Evolutionary conservation across 2,113 vertebrate genomes (phyloP), one percentile per base, ranked within the genome.

Genomic region (Eupsittula cactorum): DNA sequence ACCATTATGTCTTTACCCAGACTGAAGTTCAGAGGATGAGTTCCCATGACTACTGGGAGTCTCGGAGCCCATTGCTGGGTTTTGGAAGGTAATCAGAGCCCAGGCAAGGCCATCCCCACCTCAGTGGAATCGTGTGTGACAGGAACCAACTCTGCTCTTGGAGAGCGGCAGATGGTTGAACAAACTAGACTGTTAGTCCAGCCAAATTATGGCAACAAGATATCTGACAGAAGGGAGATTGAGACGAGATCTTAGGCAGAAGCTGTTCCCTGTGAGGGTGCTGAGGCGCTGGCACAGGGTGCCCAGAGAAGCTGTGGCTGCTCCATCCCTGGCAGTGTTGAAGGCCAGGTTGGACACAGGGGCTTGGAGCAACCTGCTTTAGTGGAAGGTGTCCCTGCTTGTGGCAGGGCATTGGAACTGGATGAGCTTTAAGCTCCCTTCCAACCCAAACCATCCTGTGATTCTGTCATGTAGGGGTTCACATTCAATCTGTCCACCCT

Each of bases 191-290:
- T 2, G 31, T 93, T 97, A 97, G 97, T 96, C 96, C 97, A 96
- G 86, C 93, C 92, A 90, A 97, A 97, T 96, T 96, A 97, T 6
- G 41, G 96, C 96, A 98, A 96, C 93, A 95, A 97, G 95, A 91
- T 91, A 88, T 87, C 97, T 44, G 7, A 9, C 13, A 59, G 33
- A n/a, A 13, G 13, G 4, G 13, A 59, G 55, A 59, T 1, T 23
- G 20, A 59, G 55, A 5, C 23, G 20, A n/a, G 33, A 0, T 23
- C 13, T n/a, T n/a, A 10, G 33, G 33, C 20, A 59, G 33, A 23
- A n/a, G 33, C 9, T 59, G 9, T 59, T 59, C 4, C 20, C 33
- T 59, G 13, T 2, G 55, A n/a, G 13, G 20, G 33, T 59, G 55
- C 33, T 59, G 33, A 59, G 33, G 13, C 6, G 0, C 55, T n/a